Percentiles rank a stretch among this genome's conserved stretches.
These are phyloP conservation scores for Caenorhabditis becei DNA, from an alignment of 2,888 invertebrate species.

Conservation along the genomic window DNA sequence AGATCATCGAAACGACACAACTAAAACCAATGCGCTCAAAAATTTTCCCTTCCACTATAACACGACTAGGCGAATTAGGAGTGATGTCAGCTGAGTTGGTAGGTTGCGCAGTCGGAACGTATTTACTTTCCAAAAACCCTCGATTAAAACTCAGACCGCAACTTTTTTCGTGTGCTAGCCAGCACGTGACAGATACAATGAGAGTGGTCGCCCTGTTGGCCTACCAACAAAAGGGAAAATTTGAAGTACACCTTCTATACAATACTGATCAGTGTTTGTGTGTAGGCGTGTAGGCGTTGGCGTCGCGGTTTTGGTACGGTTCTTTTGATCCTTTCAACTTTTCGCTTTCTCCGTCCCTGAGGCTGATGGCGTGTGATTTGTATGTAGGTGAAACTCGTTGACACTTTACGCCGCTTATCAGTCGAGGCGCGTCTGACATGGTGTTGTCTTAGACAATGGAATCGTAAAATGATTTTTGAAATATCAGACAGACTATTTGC, in stretches of 20 bases:
- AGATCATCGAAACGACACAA: slow-evolving; percentile 37
- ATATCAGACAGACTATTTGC: slow-evolving; percentile 33
- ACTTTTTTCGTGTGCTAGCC: slow-evolving; percentile 9
- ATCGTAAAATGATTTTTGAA: slow-evolving; percentile 33
- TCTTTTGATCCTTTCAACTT: slow-evolving; percentile 50
- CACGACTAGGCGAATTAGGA: slow-evolving; percentile 9
- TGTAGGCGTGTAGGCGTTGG: slow-evolving; percentile 38
- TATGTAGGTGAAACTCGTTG: slow-evolving; percentile 15
- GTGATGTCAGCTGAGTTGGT: slow-evolving; percentile 23
- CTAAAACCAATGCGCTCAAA: slow-evolving; percentile 24
- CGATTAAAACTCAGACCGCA: slow-evolving; percentile 11
- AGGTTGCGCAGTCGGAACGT: slow-evolving; percentile 29
- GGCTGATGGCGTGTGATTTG: not conserved
- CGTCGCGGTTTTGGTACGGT: slow-evolving; percentile 38
- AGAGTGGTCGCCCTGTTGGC: slow-evolving; percentile 8
- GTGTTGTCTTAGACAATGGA: not conserved
- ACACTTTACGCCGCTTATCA: slow-evolving; percentile 12
- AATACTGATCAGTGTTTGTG: slow-evolving; percentile 35
- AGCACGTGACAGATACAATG: slow-evolving; percentile 37
- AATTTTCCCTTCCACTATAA: not conserved
- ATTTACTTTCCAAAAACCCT: slow-evolving; percentile 41
- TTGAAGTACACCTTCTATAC: slow-evolving; percentile 27
- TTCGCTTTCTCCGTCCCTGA: not conserved
- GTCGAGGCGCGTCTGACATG: not conserved
- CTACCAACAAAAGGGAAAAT: not conserved